phyloP scores from a whole-genome alignment of 2,888 invertebrate species.

The Erynnis tages region DNA sequence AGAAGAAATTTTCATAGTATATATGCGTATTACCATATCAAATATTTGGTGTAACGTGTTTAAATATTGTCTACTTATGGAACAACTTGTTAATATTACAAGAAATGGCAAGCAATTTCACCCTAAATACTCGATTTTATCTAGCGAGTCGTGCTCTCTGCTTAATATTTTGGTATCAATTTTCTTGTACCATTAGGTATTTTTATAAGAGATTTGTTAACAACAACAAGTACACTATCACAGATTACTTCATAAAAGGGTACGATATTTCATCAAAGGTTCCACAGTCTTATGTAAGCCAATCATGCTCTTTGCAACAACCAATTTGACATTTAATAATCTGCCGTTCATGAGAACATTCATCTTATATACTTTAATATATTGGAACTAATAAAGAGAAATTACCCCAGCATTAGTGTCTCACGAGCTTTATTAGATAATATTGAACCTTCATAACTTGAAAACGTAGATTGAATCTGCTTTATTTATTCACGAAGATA shows the following conservation, averaged over 20 bases:
- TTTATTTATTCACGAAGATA: neutral
- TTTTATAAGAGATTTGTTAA: neutral
- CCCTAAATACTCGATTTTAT: too few relatives aligned
- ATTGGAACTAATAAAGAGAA: conserved; percentile 18
- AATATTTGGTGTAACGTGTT: too few relatives aligned
- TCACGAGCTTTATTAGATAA: conserved; percentile 17
- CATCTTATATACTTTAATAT: conserved; percentile 20
- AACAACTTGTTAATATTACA: too few relatives aligned
- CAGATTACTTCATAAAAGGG: conserved; percentile 6
- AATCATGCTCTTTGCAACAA: conserved; percentile 18
- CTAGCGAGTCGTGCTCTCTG: too few relatives aligned
- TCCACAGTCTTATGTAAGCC: conserved; percentile 14
- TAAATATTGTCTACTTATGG: too few relatives aligned
- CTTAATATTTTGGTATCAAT: too few relatives aligned
- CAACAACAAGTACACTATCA: neutral
- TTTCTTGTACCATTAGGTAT: too few relatives aligned
- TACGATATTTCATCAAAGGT: conserved; percentile 14
- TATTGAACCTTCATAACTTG: neutral
- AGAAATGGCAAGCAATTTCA: too few relatives aligned
- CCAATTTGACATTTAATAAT: conserved; percentile 25
- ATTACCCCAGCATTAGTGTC: neutral
- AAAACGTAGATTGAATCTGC: neutral
- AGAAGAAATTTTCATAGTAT: too few relatives aligned
- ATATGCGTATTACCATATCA: too few relatives aligned
- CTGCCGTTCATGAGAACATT: conserved; percentile 21